Evolutionary conservation across 2,113 vertebrate genomes (phyloP), one percentile per base, ranked within the genome.

Genomic region (Carollia perspicillata): DNA sequence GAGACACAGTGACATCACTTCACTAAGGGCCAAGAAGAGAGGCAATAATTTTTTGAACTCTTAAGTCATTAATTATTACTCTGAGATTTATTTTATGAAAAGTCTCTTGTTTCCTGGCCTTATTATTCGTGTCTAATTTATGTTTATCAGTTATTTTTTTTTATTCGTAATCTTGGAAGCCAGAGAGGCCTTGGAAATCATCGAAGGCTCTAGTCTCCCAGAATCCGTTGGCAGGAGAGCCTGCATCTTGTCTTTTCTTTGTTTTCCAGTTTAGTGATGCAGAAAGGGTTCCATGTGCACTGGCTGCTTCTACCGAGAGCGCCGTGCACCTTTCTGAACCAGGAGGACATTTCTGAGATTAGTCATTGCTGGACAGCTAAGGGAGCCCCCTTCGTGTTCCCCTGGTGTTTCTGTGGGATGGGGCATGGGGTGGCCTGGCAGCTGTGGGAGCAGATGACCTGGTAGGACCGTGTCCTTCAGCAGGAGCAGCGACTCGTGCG

Each of bases 341-440:
- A 84, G 88, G 96, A 96, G 96, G 97, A 74, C 74, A 33, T 69
- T 92, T 95, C 87, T 2, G 95, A 95, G 86, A 93, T 49, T 95
- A 96, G 97, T 95, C 96, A 96, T 88, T 95, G 92, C 83, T 79
- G 90, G 92, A n/a, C 85, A 96, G 94, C 96, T 95, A 60, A 97
- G 97, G 77, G 94, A 95, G 79, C 94, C 63, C 93, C 72, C 94
- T 80, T 71, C 18, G n/a, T 80, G 60, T 94, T 92, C 83, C 79
- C 22, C 9, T 75, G 2, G 44, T 17, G 17, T 81, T 89, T 91
- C 5, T 79, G 83, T 49, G 75, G 35, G 10, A 26, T 91, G 35
- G 22, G 22, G 28, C n/a, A 0, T 40, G 86, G 33, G 30, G 40
- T 49, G 47, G 63, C 49, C 53, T 84, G 35, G 42, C 12, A 6